Evolutionary conservation across 2,888 invertebrate species (phyloP).

Genomic region (Caenorhabditis drosophilae): DNA sequence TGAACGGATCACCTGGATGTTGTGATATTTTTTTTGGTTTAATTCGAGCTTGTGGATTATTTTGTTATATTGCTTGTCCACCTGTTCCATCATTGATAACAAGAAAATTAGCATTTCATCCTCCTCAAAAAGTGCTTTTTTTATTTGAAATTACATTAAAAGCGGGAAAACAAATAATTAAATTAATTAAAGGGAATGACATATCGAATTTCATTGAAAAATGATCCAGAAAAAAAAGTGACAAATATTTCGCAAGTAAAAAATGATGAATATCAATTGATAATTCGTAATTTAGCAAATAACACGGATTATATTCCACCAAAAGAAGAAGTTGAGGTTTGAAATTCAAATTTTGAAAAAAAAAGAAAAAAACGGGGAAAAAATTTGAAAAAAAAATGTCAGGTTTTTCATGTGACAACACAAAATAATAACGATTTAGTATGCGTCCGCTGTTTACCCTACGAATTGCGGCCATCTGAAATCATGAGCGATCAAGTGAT

Average conservation of each 20-base stretch:
- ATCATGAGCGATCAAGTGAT: constrained; percentile 46
- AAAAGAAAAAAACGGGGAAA: too few species aligned
- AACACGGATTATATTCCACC: constrained; percentile 16
- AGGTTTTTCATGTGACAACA: constrained; percentile 22
- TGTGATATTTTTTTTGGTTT: constrained; percentile 28
- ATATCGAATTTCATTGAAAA: constrained; percentile 22
- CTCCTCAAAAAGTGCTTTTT: constrained; percentile 38
- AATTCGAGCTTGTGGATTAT: constrained; percentile 37
- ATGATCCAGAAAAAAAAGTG: constrained; percentile 17
- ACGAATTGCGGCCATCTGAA: constrained; percentile 4
- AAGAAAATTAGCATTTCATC: constrained; percentile 62
- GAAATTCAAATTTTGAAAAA: constrained; percentile 2
- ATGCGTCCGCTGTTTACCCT: constrained; percentile 24
- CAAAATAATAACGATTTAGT: constrained; percentile 29
- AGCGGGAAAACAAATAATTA: too few species aligned
- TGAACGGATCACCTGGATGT: constrained; percentile 19
- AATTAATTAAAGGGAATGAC: too few species aligned
- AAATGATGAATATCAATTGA: constrained; percentile 17
- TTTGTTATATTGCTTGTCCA: constrained; percentile 58
- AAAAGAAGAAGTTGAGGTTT: constrained; percentile 19
- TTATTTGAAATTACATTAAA: too few species aligned
- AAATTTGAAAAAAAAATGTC: neutral
- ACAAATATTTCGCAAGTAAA: constrained; percentile 18
- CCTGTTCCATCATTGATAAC: constrained; percentile 57
- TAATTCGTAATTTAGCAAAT: constrained; percentile 17